Base-by-base conservation (phyloP, 2,888 invertebrate genomes). In the Erpobdella octoculata region DNA sequence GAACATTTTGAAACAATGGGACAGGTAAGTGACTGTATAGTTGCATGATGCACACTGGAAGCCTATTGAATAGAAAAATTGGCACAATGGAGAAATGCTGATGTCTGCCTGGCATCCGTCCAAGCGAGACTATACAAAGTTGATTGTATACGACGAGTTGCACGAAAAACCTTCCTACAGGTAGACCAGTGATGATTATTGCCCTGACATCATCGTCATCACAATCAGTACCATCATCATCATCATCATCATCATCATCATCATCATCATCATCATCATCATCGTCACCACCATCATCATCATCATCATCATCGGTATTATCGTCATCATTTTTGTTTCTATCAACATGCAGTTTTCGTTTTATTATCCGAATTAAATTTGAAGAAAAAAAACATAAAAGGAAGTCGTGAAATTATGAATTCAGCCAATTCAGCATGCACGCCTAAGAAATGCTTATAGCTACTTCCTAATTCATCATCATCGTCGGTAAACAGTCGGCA, bases 191-290 rank as follows among this genome's bases (percentile, higher is more conserved):
- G 61, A 28, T 5, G 28, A 8, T 61, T 21, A 21, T n/a, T 41
- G 12, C 46, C 12, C n/a, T n/a, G n/a, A 15, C 46, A 4, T 8
- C 6, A 61, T 61, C 12, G 6, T 8, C n/a, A 31, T 21, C 33
- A 61, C 12, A 3, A 8, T 28, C 33, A 61, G 4, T 21, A 21
- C 4, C 61, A 61, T 21, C 33, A 31, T 61, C 12, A 33, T 61
- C 33, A 61, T 8, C 61, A 61, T 61, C 61, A 61, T 21, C 61
- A 8, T 12, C 3, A 61, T 61, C 28, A 21, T 61, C 61, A 61
- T 61, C 61, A 61, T 61, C 25, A 61, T 61, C 33, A 31, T 8
- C 61, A 61, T 4, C 28, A 61, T 61, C 59, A 21, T 58, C 25
- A 21, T 28, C 59, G 21, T 58, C 9, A 58, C 59, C 8, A 41